Evolutionary conservation across 1,140 invertebrate species (phyloP).

Genomic region (Lepidotrigona ventralis): DNA sequence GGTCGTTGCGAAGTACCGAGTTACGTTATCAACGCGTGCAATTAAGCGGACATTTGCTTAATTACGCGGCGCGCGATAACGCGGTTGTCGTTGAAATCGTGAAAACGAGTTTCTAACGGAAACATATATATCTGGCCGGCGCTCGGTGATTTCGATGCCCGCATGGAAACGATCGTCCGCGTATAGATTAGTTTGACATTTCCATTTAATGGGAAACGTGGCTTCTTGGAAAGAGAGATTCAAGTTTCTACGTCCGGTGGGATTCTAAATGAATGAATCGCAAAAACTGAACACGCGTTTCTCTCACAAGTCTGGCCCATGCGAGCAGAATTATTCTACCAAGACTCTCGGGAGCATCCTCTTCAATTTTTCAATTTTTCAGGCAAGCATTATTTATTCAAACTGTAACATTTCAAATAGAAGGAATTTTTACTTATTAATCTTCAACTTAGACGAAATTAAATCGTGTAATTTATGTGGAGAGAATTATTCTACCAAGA

Average conservation of each 20-base stretch:
- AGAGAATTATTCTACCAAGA: neutral
- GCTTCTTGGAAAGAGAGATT: neutral
- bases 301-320: too few species aligned
- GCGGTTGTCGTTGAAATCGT: too few species aligned
- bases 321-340: neutral
- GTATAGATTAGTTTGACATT: neutral
- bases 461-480: too few species aligned
- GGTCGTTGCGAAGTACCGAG: neutral
- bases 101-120: neutral
- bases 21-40: neutral
- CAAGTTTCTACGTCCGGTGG: neutral
- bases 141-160: slow-evolving; percentile 6
- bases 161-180: neutral
- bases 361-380: too few species aligned
- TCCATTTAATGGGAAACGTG: neutral
- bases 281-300: neutral
- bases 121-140: neutral
- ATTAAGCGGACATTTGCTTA: neutral
- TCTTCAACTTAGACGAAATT: too few species aligned
- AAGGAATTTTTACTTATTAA: too few species aligned
- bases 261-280: neutral
- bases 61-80: neutral
- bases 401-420: too few species aligned
- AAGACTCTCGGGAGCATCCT: too few species aligned
- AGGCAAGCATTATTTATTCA: too few species aligned